Conservation (phyloP, 2,113 vertebrate species). For the Meriones unguiculatus region DNA sequence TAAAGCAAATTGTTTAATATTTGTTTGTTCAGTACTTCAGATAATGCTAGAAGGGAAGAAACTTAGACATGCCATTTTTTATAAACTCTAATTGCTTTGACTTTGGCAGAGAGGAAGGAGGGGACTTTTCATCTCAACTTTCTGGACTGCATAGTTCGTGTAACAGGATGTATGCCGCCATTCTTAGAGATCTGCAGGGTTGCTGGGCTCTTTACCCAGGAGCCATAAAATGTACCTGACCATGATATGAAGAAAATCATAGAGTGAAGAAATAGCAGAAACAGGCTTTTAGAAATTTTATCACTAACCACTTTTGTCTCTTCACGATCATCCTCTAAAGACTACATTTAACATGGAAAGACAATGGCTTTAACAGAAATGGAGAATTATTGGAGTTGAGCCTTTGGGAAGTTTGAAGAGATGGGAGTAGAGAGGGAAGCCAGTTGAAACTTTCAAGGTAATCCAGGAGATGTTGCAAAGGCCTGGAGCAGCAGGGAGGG, state of each 20-base stretch:
- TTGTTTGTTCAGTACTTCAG: not conserved
- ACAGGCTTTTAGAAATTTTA: conserved; percentile 14
- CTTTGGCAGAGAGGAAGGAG: not conserved
- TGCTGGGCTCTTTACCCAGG: not conserved
- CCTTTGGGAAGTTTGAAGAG: conserved; percentile 16
- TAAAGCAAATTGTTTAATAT: conserved; percentile 30
- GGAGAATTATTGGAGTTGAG: conserved; percentile 8
- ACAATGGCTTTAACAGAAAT: not conserved
- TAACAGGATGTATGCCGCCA: not conserved
- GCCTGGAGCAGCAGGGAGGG: not conserved
- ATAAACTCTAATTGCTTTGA: conserved; percentile 10
- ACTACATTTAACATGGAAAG: conserved; percentile 47
- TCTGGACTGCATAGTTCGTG: not conserved
- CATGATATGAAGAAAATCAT: not conserved
- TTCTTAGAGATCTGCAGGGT: not conserved
- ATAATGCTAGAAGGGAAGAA: conserved; percentile 48
- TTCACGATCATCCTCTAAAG: conserved; percentile 34
- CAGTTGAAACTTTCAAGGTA: not conserved
- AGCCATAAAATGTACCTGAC: not conserved
- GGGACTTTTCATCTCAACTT: conserved; percentile 10
- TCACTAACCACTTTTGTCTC: not conserved
- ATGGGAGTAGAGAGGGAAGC: not conserved
- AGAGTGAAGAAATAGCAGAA: conserved; percentile 13
- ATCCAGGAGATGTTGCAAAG: not conserved
- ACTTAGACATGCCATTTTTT: not conserved